These are phyloP conservation scores for Pachyseris speciosa DNA, from an alignment of 64 coral and sea anemone species.

Conservation along the genomic window DNA sequence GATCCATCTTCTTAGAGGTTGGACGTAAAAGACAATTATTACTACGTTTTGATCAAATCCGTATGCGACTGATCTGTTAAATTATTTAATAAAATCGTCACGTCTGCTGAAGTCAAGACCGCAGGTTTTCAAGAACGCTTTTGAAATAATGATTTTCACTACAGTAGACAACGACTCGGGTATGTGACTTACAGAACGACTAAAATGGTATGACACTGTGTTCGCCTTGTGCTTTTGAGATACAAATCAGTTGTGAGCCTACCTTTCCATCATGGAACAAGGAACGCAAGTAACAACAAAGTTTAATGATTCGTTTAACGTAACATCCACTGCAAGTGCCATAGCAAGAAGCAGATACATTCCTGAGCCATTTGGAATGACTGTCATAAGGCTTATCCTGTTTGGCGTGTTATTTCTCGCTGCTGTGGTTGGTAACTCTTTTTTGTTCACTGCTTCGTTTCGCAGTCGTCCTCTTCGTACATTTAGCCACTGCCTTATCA, in stretches of 20 bases:
- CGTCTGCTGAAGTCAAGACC: neutral
- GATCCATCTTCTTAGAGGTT: neutral
- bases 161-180: no score
- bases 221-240: no score
- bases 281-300: neutral
- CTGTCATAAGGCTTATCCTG: slow-evolving; percentile 26
- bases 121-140: neutral
- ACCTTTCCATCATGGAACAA: neutral
- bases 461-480: slow-evolving; percentile 63
- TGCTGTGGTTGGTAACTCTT: slow-evolving; percentile 64
- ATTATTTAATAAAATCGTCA: neutral
- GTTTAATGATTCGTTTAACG: neutral
- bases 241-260: no score
- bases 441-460: slow-evolving; percentile 67
- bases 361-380: slow-evolving; percentile 57
- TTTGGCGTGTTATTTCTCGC: slow-evolving; percentile 54
- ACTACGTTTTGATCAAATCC: neutral
- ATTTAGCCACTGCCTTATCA: slow-evolving; percentile 80
- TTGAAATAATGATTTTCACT: neutral
- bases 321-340: neutral
- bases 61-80: neutral
- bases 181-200: no score
- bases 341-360: neutral
- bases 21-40: neutral
- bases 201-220: no score